A percentile compares a stretch with the other conserved stretches of the same genome.
phyloP scores from a whole-genome alignment of 2,797 vertebrate genomes.

The Esox lucius region DNA sequence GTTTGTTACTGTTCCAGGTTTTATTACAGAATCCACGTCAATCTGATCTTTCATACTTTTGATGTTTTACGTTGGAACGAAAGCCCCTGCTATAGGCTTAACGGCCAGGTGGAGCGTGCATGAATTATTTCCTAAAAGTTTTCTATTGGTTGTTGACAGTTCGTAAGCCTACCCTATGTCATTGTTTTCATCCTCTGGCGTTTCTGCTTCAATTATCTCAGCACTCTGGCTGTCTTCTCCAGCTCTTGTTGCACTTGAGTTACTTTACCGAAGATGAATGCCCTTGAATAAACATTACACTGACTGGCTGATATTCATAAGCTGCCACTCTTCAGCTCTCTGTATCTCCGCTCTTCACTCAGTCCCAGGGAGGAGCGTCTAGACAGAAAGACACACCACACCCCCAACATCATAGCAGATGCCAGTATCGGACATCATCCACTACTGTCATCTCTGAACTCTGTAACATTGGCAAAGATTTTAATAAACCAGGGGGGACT shows the following conservation, averaged over 20 bases:
- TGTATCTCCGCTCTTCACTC: conserved; percentile 1
- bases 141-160: background rate
- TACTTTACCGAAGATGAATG: conserved; percentile 24
- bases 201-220: conserved; percentile 16
- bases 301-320: conserved; percentile 31
- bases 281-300: conserved; percentile 31
- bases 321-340: conserved; percentile 27
- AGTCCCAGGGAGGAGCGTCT: conserved; percentile 22
- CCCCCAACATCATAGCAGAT: background rate
- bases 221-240: background rate
- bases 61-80: background rate
- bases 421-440: background rate
- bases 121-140: background rate
- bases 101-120: background rate
- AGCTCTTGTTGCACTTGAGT: conserved; percentile 22
- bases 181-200: conserved; percentile 13
- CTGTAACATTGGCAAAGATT: no score
- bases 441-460: background rate
- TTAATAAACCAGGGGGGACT: no score
- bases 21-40: background rate
- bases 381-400: conserved; percentile 30
- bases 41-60: background rate
- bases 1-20: background rate
- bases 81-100: background rate
- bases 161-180: background rate